Evolutionary conservation across 37 sponge, comb jelly and placozoan species (phyloP), one percentile per base, ranked within the genome.

Genomic region (Bolinopsis microptera): DNA sequence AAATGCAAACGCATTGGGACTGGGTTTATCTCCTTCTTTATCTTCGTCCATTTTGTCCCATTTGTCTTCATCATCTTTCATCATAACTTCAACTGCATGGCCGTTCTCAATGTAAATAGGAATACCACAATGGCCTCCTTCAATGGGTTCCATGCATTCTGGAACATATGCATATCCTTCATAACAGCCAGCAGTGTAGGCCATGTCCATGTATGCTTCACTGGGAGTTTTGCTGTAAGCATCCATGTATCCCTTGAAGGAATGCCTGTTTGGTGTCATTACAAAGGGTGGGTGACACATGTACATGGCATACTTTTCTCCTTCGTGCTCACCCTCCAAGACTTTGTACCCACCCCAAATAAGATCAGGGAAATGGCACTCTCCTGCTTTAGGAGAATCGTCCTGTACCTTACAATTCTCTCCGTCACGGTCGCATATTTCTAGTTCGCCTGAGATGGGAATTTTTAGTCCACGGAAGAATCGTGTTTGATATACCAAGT

Each of bases 41-140:
- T 18, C 61, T 18, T 48, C 61, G 5, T 13, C 13, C 13, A 13
- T 48, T 13, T 5, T 18, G 5, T 5, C 61, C 5, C 13, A 13
- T 18, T 48, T 48, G 9, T 48, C 61, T 5, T 48, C 5, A n/a
- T n/a, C n/a, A 13, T 48, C 61, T 13, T 18, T 48, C 5, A 48
- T 18, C 9, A 48, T 48, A 48, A 48, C 9, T 5, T 48, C 61
- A 18, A 48, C 61, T 48, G 61, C 90, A 2, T n/a, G 32, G 13
- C 90, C 90, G 36, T 39, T 2, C 0, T 86, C 27, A 28, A 41
- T 39, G 90, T 86, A 34, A 5, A 16, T 25, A 36, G 90, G 90
- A 18, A 86, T 35, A 23, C 61, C 41, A 23, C 90, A 86, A n/a
- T 86, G 90, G 13, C 90, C 90, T n/a, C 22, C 90, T 2, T 86